A percentile compares a stretch with the other conserved stretches of the same genome.
Conservation (phyloP, 2,113 vertebrate genomes). For the Galeopterus variegatus region DNA sequence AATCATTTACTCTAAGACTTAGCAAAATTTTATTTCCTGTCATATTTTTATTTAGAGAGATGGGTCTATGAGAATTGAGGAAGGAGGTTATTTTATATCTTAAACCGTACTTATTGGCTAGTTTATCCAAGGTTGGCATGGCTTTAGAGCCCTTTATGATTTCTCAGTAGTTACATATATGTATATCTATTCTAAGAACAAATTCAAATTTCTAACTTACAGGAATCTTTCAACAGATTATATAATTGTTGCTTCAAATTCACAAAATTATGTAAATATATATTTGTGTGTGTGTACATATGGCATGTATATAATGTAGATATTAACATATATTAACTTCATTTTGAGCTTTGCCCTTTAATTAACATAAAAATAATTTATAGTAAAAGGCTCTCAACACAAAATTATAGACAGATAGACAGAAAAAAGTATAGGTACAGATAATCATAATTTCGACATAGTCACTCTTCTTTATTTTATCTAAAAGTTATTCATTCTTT, state of each 20-base stretch:
- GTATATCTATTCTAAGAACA: not conserved
- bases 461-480: constrained; percentile 21
- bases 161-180: not conserved
- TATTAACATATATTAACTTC: not conserved
- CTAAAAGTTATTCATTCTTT: not conserved
- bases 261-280: not conserved
- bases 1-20: not conserved
- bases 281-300: not conserved
- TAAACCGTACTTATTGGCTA: not conserved
- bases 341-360: not conserved
- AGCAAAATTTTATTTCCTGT: not conserved
- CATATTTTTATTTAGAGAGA: not conserved
- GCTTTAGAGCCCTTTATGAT: not conserved
- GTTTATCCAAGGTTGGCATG: not conserved
- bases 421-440: not conserved
- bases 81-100: not conserved
- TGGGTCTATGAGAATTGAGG: not conserved
- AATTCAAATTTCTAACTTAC: constrained; percentile 12
- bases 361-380: constrained; percentile 48
- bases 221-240: not conserved
- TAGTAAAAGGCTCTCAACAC: not conserved
- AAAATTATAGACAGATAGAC: not conserved
- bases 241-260: constrained; percentile 33
- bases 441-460: not conserved
- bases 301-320: not conserved